Percentiles rank a stretch among this genome's conserved stretches.
Conservation (phyloP, 2,797 vertebrate species). For the Thalassophryne amazonica region DNA sequence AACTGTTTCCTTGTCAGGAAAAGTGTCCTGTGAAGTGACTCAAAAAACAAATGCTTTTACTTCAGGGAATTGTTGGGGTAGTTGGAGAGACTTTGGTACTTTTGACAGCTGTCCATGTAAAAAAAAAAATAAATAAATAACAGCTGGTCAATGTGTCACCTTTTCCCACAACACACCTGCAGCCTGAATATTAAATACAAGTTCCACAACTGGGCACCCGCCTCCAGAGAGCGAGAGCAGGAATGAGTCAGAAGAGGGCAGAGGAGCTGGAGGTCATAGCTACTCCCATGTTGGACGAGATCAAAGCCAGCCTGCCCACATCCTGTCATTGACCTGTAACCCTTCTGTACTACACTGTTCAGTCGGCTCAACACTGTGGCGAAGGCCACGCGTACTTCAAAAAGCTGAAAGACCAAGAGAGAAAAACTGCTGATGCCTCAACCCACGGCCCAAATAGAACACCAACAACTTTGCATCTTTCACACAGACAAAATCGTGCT, state of each 20-base stretch:
- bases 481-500: too few relatives aligned
- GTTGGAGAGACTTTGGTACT: background rate
- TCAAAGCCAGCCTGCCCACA: conserved; percentile 69
- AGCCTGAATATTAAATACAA: conserved; percentile 57
- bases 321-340: conserved; percentile 66
- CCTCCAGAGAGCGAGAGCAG: conserved; percentile 30
- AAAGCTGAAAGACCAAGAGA: conserved; percentile 17
- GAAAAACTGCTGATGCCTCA: too few relatives aligned
- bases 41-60: too few relatives aligned
- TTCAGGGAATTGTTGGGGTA: too few relatives aligned
- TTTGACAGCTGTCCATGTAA: conserved; percentile 2
- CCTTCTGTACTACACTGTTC: conserved; percentile 43
- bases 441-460: too few relatives aligned
- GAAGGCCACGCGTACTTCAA: conserved; percentile 25
- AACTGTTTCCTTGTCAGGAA: conserved; percentile 40
- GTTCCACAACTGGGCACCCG: conserved; percentile 26
- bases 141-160: conserved; percentile 14
- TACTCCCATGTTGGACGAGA: conserved; percentile 51
- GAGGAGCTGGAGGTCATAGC: conserved; percentile 62
- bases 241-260: conserved; percentile 42
- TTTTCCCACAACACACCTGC: conserved; percentile 46
- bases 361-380: conserved; percentile 20
- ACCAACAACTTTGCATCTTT: too few relatives aligned
- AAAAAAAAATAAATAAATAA: too few relatives aligned
- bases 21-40: conserved; percentile 28